Base-by-base conservation (phyloP, 1,140 invertebrate genomes). In the Callitettix versicolor region DNA sequence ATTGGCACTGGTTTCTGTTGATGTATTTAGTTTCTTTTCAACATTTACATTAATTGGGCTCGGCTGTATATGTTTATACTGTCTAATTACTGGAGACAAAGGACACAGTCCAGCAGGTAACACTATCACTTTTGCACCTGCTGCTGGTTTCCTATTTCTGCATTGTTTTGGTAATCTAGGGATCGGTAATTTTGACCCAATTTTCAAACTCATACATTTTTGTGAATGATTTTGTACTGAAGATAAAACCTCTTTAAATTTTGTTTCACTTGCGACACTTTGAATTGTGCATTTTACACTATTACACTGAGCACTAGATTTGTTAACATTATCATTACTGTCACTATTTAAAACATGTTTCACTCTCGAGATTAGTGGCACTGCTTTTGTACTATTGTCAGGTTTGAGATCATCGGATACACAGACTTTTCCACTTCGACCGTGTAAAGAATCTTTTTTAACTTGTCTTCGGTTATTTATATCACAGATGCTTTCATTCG, bases 301-400 rank as follows among this genome's bases (percentile, higher is more conserved):
- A 7, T 43, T 7, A 7, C 20, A 6, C 41, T 6, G 14, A 15
- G 7, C 15, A 15, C 14, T 6, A 6, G 15, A 33, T 2, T 33
- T 49, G 15, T 7, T 11, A 51, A 21, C 33, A 38, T 18, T 21
- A 38, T 1, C 36, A 36, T 51, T 51, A 14, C 36, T 51, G 15
- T 17, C 30, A 14, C 33, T 18, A n/a, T 36, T 36, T 51, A 12
- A 38, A 17, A 38, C 9, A 24, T 17, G 48, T 7, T 51, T 14
- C 2, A 36, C 17, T 36, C 12, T 18, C 36, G 3, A 2, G 15
- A 38, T 18, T 1, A 51, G 17, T 3, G n/a, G n/a, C 36, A 11
- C 12, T 34, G 14, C 26, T 48, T 51, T 51, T 51, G 48, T 51
- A 51, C 48, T 51, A 3, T 51, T 36, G 5, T 51, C 48, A 51